Percentiles rank a stretch among this genome's conserved stretches.
Conservation (phyloP, 2,113 vertebrate species). For the Aix galericulata region DNA sequence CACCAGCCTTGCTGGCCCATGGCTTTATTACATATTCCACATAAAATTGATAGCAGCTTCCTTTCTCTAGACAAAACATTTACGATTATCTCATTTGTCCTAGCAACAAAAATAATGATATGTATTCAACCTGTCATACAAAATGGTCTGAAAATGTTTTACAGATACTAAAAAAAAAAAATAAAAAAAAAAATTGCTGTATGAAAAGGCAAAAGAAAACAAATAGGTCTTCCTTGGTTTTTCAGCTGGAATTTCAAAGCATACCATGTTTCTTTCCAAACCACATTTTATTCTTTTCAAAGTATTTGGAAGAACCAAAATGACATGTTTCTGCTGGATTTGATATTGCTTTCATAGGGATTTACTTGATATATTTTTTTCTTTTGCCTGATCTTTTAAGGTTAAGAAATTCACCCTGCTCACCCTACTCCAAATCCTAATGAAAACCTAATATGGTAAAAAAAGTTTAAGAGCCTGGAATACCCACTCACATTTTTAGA, state of each 20-base stretch:
- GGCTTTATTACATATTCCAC: neutral
- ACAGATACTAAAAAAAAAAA: slow-evolving; percentile 25
- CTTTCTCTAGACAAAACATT: slow-evolving; percentile 36
- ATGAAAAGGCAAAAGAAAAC: slow-evolving; percentile 51
- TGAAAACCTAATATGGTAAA: slow-evolving; percentile 43
- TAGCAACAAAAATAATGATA: slow-evolving; percentile 28
- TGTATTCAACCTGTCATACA: slow-evolving; percentile 32
- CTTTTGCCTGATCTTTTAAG: slow-evolving; percentile 43
- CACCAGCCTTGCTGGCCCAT: neutral
- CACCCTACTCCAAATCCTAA: slow-evolving; percentile 33
- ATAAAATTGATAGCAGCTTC: slow-evolving; percentile 17
- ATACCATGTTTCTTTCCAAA: slow-evolving; percentile 61
- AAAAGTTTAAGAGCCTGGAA: slow-evolving; percentile 2
- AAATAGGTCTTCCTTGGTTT: slow-evolving; percentile 48
- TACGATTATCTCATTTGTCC: neutral
- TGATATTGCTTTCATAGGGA: slow-evolving; percentile 45
- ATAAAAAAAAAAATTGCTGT: slow-evolving; percentile 15
- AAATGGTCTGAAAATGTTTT: slow-evolving; percentile 35
- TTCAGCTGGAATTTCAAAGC: slow-evolving; percentile 62
- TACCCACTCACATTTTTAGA: slow-evolving; percentile 1
- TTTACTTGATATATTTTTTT: slow-evolving; percentile 38
- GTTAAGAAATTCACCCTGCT: slow-evolving; percentile 39
- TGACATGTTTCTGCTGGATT: slow-evolving; percentile 65
- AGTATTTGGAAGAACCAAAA: slow-evolving; percentile 53
- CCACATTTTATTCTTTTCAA: slow-evolving; percentile 61